Base-by-base conservation (phyloP, 2,113 vertebrate genomes). In the Tapirus terrestris region DNA sequence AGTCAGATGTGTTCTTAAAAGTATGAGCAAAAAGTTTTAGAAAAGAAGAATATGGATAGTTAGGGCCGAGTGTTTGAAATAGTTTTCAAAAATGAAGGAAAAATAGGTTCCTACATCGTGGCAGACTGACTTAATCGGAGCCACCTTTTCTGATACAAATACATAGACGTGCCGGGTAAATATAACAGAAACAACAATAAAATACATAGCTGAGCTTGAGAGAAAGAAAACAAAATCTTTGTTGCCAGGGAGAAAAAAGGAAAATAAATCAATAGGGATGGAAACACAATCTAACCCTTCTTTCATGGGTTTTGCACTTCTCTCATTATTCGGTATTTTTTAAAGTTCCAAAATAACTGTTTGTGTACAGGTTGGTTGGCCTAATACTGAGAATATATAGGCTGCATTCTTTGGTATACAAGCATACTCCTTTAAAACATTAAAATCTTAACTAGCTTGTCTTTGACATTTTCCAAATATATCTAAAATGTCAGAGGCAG, bases 391-490 rank as follows among this genome's bases (percentile, higher is more conserved):
- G 43, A 91, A 81, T 85, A 77, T 45, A 90, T 17, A 85, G 6
- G 33, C 58, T 92, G 33, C 27, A 79, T 95, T 95, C 39, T 93
- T 95, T 92, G 45, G 33, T 82, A 58, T 91, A 63, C 9, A 91
- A 95, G 77, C 72, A 91, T 86, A 94, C 18, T 91, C 36, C 80
- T 96, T 93, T 95, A 94, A 95, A 97, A 93, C 36, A 85, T 89
- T 91, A 91, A 98, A 97, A 97, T 96, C 85, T 97, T 96, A 96
- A 94, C 88, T 93, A 93, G 56, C 68, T 98, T 97, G 77, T 93
- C 89, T 96, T 94, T 98, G 97, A 96, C 98, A 98, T 98, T 98
- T 98, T 92, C 83, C 85, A 96, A 97, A 97, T 96, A 91, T 94
- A 97, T 93, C 93, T 93, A 95, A 97, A 98, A 98, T 98, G 97